Evolutionary conservation across 2,113 vertebrate genomes (phyloP).

Genomic region (Gracilinanus agilis): DNA sequence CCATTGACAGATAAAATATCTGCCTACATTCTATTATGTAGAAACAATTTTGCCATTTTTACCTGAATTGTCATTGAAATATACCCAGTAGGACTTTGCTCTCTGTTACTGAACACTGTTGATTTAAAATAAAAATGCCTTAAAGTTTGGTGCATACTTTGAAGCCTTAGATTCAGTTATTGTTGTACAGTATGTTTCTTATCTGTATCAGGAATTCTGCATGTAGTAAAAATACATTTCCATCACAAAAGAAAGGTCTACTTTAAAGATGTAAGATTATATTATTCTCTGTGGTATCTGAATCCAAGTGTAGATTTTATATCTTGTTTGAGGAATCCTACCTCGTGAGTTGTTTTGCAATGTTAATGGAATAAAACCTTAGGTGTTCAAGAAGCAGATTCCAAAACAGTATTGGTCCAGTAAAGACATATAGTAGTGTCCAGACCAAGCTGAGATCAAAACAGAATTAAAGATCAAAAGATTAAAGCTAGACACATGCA

Average conservation of each 20-base stretch:
- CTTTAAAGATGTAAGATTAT: background rate
- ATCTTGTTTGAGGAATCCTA: background rate
- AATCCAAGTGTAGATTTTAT: background rate
- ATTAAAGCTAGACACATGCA: background rate
- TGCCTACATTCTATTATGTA: background rate
- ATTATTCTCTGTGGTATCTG: constrained; percentile 4
- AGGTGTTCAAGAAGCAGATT: background rate
- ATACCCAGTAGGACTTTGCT: background rate
- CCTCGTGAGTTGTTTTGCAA: background rate
- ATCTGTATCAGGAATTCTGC: background rate
- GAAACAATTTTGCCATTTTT: background rate
- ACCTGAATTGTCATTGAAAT: background rate
- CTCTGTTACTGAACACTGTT: constrained; percentile 6
- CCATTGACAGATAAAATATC: background rate
- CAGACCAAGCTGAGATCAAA: background rate
- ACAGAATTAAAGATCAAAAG: background rate
- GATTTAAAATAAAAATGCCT: background rate
- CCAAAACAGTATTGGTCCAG: background rate
- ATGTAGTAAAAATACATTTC: background rate
- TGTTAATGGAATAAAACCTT: background rate
- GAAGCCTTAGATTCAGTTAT: background rate
- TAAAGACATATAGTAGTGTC: background rate
- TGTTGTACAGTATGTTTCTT: background rate
- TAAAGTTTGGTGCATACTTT: background rate
- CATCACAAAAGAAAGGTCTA: background rate